These are phyloP conservation scores for Tragopan temminckii DNA, from an alignment of 2,797 vertebrate species.

Conservation along the genomic window DNA sequence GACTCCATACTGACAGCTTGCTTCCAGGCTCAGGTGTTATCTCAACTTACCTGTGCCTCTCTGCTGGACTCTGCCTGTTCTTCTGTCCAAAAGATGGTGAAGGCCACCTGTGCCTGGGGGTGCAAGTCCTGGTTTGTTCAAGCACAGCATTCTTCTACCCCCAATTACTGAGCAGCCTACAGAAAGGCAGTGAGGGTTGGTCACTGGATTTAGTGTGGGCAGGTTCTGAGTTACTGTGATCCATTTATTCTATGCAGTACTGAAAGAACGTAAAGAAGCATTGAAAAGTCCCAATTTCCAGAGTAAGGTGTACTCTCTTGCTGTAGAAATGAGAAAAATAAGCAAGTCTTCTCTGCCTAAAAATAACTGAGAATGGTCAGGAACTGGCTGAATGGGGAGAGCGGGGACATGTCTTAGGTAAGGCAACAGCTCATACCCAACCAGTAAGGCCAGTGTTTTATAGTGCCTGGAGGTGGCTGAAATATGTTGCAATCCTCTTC, in stretches of 20 bases:
- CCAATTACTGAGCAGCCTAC: neutral
- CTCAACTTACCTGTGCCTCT: neutral
- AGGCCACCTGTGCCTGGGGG: neutral
- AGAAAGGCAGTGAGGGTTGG: neutral
- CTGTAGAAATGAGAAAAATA: neutral
- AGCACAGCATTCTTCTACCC: neutral
- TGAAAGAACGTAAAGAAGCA: neutral
- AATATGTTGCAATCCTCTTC: neutral
- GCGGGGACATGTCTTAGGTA: neutral
- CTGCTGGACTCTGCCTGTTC: accelerated
- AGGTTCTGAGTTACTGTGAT: neutral
- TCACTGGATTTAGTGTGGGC: neutral
- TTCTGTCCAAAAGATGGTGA: neutral
- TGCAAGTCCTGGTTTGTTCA: neutral
- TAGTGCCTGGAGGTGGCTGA: neutral
- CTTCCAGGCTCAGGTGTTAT: neutral
- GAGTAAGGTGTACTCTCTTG: neutral
- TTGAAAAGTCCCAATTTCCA: neutral
- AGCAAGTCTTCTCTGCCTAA: neutral
- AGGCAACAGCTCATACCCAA: neutral
- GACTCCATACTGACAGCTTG: neutral
- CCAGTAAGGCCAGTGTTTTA: neutral
- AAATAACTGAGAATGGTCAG: neutral
- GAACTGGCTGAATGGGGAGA: neutral
- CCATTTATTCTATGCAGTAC: neutral